Evolutionary conservation across 2,888 invertebrate species (phyloP), one percentile per base, ranked within the genome.

Genomic region (Eurois occulta): DNA sequence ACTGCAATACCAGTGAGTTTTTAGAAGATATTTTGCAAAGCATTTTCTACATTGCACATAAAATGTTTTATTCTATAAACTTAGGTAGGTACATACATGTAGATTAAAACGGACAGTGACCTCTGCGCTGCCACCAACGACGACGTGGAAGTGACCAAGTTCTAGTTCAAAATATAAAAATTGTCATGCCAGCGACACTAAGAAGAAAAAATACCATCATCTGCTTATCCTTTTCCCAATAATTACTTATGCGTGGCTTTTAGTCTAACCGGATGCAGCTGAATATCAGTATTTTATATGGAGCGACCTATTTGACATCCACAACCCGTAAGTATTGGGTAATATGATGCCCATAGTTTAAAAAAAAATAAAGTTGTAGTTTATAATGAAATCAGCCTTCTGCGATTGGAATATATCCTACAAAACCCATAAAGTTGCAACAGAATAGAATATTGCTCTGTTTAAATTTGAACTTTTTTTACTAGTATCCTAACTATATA

Each of bases 1-100:
- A 62, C 35, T 64, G 43, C 35, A 73, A 55, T 64, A 64, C 35
- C 28, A 38, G 43, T 73, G 73, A 72, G n/a, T 48, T 41, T 80
- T 18, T 43, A 24, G 24, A 80, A 52, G 28, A 16, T 68, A 28
- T 80, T 35, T 35, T 62, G 21, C 32, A 41, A 11, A 46, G 43
- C 46, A 60, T 58, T 77, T 72, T 62, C 18, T 35, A 38, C 13
- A 43, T 35, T 52, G 60, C 1, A 52, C 28, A 10, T 35, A 21
- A 0, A 52, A 80, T 28, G n/a, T 13, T 52, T 24, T 35, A 21
- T 28, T 1, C 21, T n/a, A 16, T 10, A n/a, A 32, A 32, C 18
- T 32, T n/a, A n/a, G n/a, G 10, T 32, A 16, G 6, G 55, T 58
- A 58, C 0, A 58, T 28, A 58, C 16, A 58, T 28, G 58, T 18